Base-by-base conservation (phyloP, 2,888 invertebrate genomes). In the Lithophane semibrunnea region DNA sequence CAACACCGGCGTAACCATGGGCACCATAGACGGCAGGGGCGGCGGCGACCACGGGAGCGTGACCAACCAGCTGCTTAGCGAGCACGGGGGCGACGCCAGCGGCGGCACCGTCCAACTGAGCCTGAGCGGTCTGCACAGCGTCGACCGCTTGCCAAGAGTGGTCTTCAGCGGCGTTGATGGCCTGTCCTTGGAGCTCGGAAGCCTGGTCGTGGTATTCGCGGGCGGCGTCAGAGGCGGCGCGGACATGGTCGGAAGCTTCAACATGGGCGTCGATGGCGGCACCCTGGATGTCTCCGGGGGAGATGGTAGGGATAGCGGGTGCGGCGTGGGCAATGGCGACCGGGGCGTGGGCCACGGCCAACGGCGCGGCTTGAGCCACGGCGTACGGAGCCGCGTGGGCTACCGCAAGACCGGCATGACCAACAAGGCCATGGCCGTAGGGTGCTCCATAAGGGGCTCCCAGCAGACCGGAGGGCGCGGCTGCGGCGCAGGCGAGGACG, bases 211-310 rank as follows among this genome's bases (percentile, higher is more conserved):
- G 96, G 82, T 89, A 90, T 91, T 95, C 96, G 78, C 96, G 95
- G 92, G 91, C 92, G 79, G 96, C 94, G 85, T 96, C 96, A 71
- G 93, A 93, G 69, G 96, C 91, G 81, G 96, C 96, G 89, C 96
- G 96, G 89, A 91, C 95, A 88, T 96, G 96, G 94, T 96, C 96
- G 87, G 93, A 88, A 61, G 95, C 96, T 5, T 95, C 95, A 37
- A 96, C 96, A 83, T 96, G 96, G 24, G 96, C 96, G 80, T 96
- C 95, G 93, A 96, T 96, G 88, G 94, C 94, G 89, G 95, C 96
- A 21, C 93, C 96, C 3, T 93, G 93, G 90, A 96, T 82, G 92
- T 96, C 96, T 76, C 96, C 96, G 85, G 95, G 93, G 47, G 96
- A 95, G 93, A 96, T 96, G 94, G 95, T 95, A 88, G 95, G 96